Conservation (phyloP, 2,888 invertebrate species). For the Synanthedon andrenaeformis region DNA sequence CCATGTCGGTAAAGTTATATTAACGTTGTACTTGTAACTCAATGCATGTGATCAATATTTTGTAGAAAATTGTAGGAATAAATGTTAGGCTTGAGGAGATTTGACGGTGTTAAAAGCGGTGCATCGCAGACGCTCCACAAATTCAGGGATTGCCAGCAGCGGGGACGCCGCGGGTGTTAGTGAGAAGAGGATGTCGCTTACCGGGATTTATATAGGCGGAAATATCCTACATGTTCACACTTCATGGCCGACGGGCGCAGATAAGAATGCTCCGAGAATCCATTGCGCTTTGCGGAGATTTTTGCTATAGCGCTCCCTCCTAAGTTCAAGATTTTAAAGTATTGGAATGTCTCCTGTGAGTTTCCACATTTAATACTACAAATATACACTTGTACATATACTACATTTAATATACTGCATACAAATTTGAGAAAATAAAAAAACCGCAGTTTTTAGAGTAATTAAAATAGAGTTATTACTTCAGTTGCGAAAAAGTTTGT, state of each 20-base stretch:
- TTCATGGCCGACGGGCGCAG: conserved; percentile 38
- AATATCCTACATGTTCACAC: conserved; percentile 55
- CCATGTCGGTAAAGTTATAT: too few relatives aligned
- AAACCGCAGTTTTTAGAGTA: too few relatives aligned
- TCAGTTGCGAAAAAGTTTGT: too few relatives aligned
- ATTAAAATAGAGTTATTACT: too few relatives aligned
- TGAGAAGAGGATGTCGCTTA: conserved; percentile 46
- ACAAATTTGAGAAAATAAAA: too few relatives aligned
- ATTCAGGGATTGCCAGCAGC: conserved; percentile 45
- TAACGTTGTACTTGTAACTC: too few relatives aligned
- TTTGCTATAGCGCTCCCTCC: not conserved
- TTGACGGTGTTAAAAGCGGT: conserved; percentile 38
- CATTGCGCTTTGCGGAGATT: not conserved
- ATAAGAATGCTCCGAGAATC: conserved; percentile 31
- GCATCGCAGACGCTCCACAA: conserved; percentile 44
- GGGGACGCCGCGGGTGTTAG: conserved; percentile 38
- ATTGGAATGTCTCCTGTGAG: not conserved
- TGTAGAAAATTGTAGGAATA: too few relatives aligned
- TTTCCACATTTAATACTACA: too few relatives aligned
- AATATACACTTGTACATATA: too few relatives aligned
- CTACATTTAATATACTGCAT: too few relatives aligned
- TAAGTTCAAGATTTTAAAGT: not conserved
- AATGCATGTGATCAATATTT: too few relatives aligned
- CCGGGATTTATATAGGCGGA: conserved; percentile 58
- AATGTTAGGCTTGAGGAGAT: conserved; percentile 14